phyloP scores from a whole-genome alignment of 2,113 vertebrate genomes.

The Motacilla tschutschensis region DNA sequence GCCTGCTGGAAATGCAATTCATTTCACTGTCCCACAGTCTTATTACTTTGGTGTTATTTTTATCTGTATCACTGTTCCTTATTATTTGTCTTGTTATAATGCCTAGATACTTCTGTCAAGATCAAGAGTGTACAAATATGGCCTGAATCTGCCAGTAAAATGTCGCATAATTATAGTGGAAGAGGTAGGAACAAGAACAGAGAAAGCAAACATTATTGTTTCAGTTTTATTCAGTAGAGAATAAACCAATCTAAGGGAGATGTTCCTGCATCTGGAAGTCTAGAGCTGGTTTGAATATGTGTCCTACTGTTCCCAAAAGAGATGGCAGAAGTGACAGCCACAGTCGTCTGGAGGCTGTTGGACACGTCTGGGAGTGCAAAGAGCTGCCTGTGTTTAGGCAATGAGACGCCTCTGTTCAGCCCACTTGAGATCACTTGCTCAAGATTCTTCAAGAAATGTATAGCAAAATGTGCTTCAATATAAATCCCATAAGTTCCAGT shows the following conservation, averaged over 20 bases:
- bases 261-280: background rate
- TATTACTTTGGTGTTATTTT: background rate
- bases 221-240: background rate
- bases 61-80: background rate
- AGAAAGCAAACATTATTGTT: background rate
- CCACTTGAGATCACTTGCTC: background rate
- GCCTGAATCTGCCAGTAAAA: constrained; percentile 28
- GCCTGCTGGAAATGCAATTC: background rate
- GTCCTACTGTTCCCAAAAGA: background rate
- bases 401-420: background rate
- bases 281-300: background rate
- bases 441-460: background rate
- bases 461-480: background rate
- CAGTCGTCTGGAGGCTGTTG: background rate
- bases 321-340: background rate
- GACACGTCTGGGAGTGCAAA: fast-evolving
- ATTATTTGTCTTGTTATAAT: constrained; percentile 12
- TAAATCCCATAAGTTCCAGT: background rate
- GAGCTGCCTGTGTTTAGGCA: background rate
- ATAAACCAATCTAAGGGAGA: background rate
- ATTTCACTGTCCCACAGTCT: background rate
- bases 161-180: background rate
- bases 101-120: background rate
- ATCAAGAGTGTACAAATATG: background rate
- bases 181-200: background rate